Evolutionary conservation across 2,797 vertebrate genomes (phyloP), one percentile per base, ranked within the genome.

Genomic region (Chloroceryle inda): DNA sequence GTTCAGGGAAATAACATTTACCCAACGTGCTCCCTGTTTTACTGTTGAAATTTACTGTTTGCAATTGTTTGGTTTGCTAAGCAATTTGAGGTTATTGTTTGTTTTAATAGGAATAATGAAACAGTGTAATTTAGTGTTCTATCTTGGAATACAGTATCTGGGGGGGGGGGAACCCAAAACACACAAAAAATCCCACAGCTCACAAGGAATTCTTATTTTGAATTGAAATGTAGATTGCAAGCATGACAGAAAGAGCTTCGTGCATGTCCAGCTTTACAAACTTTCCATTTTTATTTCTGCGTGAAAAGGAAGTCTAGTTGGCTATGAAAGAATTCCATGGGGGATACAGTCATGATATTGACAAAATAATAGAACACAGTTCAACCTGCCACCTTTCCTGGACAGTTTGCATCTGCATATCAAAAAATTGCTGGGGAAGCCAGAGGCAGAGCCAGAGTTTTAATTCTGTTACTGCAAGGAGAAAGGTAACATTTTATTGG

Each of bases 51-150:
- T 98, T 98, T 98, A 98, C 96, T 96, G 96, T 96, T 97, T 97
- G 90, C 96, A 94, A 96, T 98, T 97, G 95, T 97, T 98, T 97
- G 64, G 92, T 97, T 98, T 97, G 94, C 96, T 10, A 85, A 95
- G 97, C 97, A 97, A 97, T 98, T 97, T 96, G 94, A 97, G 88
- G 94, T 96, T 97, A 95, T 97, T 97, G 97, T 98, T 98, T 97
- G 94, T 97, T 97, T 98, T 98, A 98, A 98, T 97, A 97, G 97
- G 93, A 98, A 98, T 98, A 98, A 98, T 98, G 98, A 98, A 98
- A 98, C 98, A 97, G 95, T 96, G 74, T 94, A 97, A 98, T 97
- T 98, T 96, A 97, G 68, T 64, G 45, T 59, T 89, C 75, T 90
- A 91, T 97, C 97, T 97, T 53, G 20, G 69, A 96, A 59, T 95